Percentiles rank a stretch among this genome's conserved stretches.
These are phyloP conservation scores for Accipiter virgatus DNA, from an alignment of 2,113 vertebrate species.

Conservation along the genomic window DNA sequence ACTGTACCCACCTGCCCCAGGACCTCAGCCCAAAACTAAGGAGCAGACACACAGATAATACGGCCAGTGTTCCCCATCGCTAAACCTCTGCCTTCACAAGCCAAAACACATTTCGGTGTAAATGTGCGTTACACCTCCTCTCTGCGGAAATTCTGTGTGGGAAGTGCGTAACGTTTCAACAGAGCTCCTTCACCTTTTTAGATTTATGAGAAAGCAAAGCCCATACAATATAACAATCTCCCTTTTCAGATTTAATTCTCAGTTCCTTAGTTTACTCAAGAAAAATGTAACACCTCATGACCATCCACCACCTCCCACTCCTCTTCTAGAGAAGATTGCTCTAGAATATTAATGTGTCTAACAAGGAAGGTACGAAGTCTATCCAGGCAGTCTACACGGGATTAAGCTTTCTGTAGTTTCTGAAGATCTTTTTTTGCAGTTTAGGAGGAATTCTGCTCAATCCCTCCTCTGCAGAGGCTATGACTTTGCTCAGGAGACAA, in stretches of 20 bases:
- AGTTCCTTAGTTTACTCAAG: background rate
- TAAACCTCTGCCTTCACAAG: background rate
- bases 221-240: background rate
- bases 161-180: background rate
- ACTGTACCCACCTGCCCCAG: background rate
- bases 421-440: background rate
- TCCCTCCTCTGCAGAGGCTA: background rate
- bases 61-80: background rate
- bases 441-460: background rate
- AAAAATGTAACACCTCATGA: background rate
- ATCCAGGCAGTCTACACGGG: background rate
- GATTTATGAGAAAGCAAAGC: background rate
- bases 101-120: background rate
- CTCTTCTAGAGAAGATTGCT: rapidly evolving
- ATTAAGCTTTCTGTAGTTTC: background rate
- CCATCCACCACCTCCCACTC: background rate
- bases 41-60: background rate
- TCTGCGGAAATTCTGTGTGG: background rate
- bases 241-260: background rate
- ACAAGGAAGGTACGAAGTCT: background rate
- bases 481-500: background rate
- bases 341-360: background rate
- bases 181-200: background rate
- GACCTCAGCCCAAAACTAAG: background rate
- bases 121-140: background rate